A percentile compares a stretch with the other conserved stretches of the same genome.
phyloP scores from a whole-genome alignment of 2,888 invertebrate genomes.

The Eilema sororculum region DNA sequence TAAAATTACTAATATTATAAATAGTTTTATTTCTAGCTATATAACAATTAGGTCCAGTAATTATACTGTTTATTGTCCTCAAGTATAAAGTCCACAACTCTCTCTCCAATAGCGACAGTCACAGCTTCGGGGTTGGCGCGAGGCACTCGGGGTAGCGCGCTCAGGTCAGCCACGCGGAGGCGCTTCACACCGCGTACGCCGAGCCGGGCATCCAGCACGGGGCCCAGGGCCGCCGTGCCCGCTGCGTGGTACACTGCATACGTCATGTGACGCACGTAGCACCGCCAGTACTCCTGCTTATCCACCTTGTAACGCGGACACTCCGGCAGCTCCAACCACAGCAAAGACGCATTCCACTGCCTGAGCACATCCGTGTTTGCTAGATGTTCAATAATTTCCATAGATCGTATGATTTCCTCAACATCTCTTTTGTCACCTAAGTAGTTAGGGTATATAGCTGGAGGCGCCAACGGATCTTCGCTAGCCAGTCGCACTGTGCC shows the following conservation, averaged over 20 bases:
- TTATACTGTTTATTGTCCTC: slow-evolving; percentile 12
- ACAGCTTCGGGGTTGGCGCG: slow-evolving; percentile 69
- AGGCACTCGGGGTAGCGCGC: slow-evolving; percentile 59
- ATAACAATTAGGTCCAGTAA: not conserved
- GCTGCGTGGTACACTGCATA: slow-evolving; percentile 64
- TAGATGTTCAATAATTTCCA: slow-evolving; percentile 62
- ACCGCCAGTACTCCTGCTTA: slow-evolving; percentile 62
- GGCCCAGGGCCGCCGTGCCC: slow-evolving; percentile 65
- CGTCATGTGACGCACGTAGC: slow-evolving; percentile 71
- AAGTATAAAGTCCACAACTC: slow-evolving; percentile 19
- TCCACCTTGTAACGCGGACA: slow-evolving; percentile 53
- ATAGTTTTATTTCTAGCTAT: not conserved
- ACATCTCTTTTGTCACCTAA: slow-evolving; percentile 62
- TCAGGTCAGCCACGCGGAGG: slow-evolving; percentile 67
- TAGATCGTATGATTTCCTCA: slow-evolving; percentile 56
- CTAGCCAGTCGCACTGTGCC: slow-evolving; percentile 65
- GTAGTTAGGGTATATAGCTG: slow-evolving; percentile 67
- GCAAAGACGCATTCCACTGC: slow-evolving; percentile 52
- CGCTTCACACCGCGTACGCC: slow-evolving; percentile 61
- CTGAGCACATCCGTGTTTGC: slow-evolving; percentile 50
- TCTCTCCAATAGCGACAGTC: slow-evolving; percentile 67
- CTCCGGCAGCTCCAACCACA: slow-evolving; percentile 52
- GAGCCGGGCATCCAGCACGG: slow-evolving; percentile 63
- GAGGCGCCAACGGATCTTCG: slow-evolving; percentile 54
- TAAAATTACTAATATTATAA: not conserved